Base-by-base conservation (phyloP, 2,888 invertebrate species). In the Lasioglossum malachurum region DNA sequence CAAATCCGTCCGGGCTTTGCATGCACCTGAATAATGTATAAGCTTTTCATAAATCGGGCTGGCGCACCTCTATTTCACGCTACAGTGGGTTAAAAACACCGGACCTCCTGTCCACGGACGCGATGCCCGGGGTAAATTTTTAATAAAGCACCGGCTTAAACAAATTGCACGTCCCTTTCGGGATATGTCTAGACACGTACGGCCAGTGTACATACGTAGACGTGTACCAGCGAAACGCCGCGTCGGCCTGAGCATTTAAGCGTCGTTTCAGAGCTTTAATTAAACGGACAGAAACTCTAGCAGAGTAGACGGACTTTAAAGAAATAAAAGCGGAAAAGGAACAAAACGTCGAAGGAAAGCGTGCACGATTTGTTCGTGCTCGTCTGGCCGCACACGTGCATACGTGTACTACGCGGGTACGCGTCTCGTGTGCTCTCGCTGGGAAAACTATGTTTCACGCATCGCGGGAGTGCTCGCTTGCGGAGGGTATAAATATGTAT, bases 1-100 rank as follows among this genome's bases (percentile, higher is more conserved):
- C 19, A 38, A 49, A 83, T 75, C 60, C 23, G 35, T 41, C 27
- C 31, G 23, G 12, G 71, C 23, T 82, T 78, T 46, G 75, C 38
- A 64, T 75, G 77, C 12, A 23, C n/a, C 71, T 83, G 86, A 88
- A 88, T 88, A 86, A 86, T 88, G 80, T 67, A 88, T 86, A 78
- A 88, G 75, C 14, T 64, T 44, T 75, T 73, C 5, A 64, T 60
- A 75, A 82, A 88, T 88, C 72, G 74, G 78, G 73, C 73, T 75
- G 49, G 44, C 49, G 72, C 77, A 71, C 38, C 53, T 35, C 53
- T 35, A 46, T 67, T 76, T 49, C 77, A 73, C 31, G 35, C 31
- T 4, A 23, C 19, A 46, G 38, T 35, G 41, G 41, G 23, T 41
- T 71, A 71, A 71, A 71, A 71, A 71, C n/a, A 71, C 41, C 41